Base-by-base conservation (phyloP, 2,888 invertebrate species). In the Amiota minor region DNA sequence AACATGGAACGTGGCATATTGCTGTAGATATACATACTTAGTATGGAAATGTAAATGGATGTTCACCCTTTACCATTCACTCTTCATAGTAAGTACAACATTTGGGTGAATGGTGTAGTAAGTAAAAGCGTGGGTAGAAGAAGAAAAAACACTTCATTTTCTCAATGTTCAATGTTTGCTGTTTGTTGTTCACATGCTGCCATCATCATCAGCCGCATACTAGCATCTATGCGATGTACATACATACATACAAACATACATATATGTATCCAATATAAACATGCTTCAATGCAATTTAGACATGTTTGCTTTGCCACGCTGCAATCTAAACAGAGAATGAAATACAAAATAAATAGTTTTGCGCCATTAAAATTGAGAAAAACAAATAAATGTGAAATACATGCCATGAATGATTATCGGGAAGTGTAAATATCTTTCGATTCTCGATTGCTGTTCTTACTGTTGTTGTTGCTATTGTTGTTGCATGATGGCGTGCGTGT, bases 231-330 rank as follows among this genome's bases (percentile, higher is more conserved):
- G 23, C 23, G 23, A 23, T 23, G 23, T 23, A 23, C 6, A 35
- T 35, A 6, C 35, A 23, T 23, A 23, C 2, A 23, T 23, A 23
- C 6, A 35, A 6, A 6, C 35, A 23, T 23, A 23, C 2, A 23
- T 35, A 35, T 35, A 8, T 35, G 35, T 35, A 35, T 35, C 35
- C 78, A n/a, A n/a, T n/a, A n/a, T n/a, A n/a, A n/a, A 80, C 74
- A 59, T 59, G 81, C 79, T 72, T 79, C 75, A 75, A 75, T 83
- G 84, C 82, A 82, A 80, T 82, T 82, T 81, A 77, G 80, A 73
- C 18, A 65, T 47, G 35, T 47, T 65, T 65, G 50, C 50, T 68
- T 68, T 50, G 50, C 50, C 23, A 53, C 18, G 10, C 47, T 68
- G 50, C 53, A 68, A 68, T 12, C n/a, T 23, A 53, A 50, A 68